Evolutionary conservation across 2,797 vertebrate genomes (phyloP).

Genomic region (Tamandua tetradactyla): DNA sequence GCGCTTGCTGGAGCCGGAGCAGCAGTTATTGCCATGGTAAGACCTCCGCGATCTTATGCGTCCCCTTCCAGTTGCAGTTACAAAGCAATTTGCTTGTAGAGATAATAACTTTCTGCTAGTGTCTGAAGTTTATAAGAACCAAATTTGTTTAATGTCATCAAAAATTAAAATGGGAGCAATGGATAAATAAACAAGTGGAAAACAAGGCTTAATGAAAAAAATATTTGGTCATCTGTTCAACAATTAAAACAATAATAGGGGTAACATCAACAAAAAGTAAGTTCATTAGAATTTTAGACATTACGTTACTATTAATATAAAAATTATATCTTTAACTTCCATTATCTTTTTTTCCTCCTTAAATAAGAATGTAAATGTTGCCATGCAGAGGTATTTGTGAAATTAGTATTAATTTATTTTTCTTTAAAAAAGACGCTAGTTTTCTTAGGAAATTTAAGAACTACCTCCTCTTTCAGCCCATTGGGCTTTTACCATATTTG

Average conservation of each 20-base stretch:
- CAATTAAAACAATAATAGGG: neutral
- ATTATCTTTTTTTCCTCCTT: neutral
- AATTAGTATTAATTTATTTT: neutral
- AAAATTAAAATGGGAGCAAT: neutral
- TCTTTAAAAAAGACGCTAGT: neutral
- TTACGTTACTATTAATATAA: neutral
- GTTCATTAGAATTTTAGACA: neutral
- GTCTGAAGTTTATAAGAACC: neutral
- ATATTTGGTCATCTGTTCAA: neutral
- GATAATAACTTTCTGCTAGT: neutral
- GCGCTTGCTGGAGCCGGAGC: constrained; percentile 98
- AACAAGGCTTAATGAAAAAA: neutral
- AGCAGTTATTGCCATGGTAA: constrained; percentile 98
- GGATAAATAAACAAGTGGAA: neutral
- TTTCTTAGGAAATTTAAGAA: constrained; percentile 10
- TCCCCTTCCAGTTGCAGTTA: neutral
- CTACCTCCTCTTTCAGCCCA: neutral
- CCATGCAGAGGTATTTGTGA: neutral
- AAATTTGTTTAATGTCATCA: neutral
- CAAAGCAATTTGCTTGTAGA: neutral
- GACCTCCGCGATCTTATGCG: constrained; percentile 51
- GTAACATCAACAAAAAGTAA: neutral
- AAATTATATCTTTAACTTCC: neutral
- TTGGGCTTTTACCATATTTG: neutral
- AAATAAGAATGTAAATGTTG: neutral